phyloP scores from a whole-genome alignment of 2,888 invertebrate species.

The Pyrocoelia pectoralis region DNA sequence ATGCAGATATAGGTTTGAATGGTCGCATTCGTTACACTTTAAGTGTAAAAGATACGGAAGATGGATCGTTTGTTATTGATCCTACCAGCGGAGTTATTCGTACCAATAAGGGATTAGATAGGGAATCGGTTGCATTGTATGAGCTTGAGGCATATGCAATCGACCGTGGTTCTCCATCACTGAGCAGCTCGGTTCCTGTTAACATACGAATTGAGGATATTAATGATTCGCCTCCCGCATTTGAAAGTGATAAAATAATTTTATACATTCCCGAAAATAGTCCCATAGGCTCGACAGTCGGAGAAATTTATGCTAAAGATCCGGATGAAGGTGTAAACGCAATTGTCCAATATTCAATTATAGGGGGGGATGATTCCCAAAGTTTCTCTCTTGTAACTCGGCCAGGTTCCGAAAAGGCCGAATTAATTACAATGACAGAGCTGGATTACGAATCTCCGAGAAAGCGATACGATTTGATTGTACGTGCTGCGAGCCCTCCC shows the following conservation, averaged over 20 bases:
- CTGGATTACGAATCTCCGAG: conserved; percentile 95
- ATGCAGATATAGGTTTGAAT: conserved; percentile 87
- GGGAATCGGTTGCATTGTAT: conserved; percentile 88
- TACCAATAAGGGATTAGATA: conserved; percentile 87
- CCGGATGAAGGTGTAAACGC: conserved; percentile 94
- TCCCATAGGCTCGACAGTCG: conserved; percentile 94
- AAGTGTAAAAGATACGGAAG: conserved; percentile 76
- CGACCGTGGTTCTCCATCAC: conserved; percentile 78
- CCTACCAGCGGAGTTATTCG: conserved; percentile 90
- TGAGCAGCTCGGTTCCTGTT: conserved; percentile 69
- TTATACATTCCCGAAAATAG: conserved; percentile 94
- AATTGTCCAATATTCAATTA: conserved; percentile 92
- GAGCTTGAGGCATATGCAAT: conserved; percentile 87
- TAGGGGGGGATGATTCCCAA: conserved; percentile 90
- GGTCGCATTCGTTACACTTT: conserved; percentile 85
- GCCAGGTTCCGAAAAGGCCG: conserved; percentile 85
- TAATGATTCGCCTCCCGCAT: conserved; percentile 90
- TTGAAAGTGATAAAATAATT: conserved; percentile 86
- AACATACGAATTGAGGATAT: conserved; percentile 86
- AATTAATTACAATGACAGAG: conserved; percentile 88
- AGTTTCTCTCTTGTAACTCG: conserved; percentile 83
- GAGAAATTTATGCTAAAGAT: conserved; percentile 88
- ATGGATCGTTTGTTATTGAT: conserved; percentile 92
- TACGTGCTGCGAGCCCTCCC: conserved; percentile 91
- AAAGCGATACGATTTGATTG: conserved; percentile 87